phyloP scores from a whole-genome alignment of 1,140 invertebrate species.

The Glossosoma conforme region DNA sequence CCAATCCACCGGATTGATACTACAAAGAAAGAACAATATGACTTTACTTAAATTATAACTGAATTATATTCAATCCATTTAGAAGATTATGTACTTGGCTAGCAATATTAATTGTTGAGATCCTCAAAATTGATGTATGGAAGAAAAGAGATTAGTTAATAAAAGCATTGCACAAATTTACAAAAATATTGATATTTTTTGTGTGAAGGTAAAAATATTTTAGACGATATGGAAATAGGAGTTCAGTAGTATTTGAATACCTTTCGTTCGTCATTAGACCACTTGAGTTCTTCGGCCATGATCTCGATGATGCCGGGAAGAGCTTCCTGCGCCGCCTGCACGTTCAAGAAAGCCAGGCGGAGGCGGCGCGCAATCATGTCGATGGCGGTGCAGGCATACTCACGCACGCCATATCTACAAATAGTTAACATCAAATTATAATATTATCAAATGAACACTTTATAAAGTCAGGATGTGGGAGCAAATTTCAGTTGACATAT shows the following conservation, averaged over 20 bases:
- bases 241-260: constrained; percentile 34
- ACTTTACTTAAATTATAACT: too few species aligned
- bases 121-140: too few species aligned
- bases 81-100: too few species aligned
- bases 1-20: too few species aligned
- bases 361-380: constrained; percentile 94
- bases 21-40: too few species aligned
- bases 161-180: too few species aligned
- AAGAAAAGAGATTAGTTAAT: too few species aligned
- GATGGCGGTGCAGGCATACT: constrained; percentile 94
- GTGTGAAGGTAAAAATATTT: not conserved
- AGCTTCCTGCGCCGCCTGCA: constrained; percentile 93
- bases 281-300: constrained; percentile 94
- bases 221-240: not conserved
- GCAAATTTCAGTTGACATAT: too few species aligned
- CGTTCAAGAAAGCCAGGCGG: constrained; percentile 93
- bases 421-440: constrained; percentile 4
- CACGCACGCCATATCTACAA: constrained; percentile 78
- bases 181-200: not conserved
- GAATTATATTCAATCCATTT: too few species aligned
- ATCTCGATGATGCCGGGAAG: constrained; percentile 89
- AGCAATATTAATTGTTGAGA: too few species aligned
- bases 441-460: too few species aligned
- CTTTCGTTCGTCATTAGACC: constrained; percentile 79
- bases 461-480: too few species aligned